phyloP scores from a whole-genome alignment of 2,797 vertebrate species.

The Pangasius djambal region DNA sequence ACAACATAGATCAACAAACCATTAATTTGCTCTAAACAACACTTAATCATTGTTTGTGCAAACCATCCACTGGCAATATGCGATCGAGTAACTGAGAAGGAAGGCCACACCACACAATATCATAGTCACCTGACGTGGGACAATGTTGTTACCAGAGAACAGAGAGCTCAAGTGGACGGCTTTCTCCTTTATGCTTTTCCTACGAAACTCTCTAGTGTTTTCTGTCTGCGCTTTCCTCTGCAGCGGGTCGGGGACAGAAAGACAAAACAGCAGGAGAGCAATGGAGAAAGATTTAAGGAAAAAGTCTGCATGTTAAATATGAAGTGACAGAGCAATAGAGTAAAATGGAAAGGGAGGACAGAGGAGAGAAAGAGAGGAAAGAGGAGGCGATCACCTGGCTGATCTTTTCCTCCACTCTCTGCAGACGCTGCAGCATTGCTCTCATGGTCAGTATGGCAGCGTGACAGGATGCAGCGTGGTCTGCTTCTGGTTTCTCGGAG shows the following conservation, averaged over 20 bases:
- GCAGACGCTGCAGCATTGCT: constrained; percentile 91
- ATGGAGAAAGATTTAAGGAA: background rate
- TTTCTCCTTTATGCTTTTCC: constrained; percentile 97
- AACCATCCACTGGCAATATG: constrained; percentile 6
- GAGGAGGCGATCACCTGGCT: constrained; percentile 85
- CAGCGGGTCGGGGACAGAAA: constrained; percentile 58
- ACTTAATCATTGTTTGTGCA: background rate
- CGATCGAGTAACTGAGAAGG: constrained; percentile 36
- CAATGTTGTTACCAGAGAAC: constrained; percentile 79
- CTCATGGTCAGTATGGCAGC: constrained; percentile 84
- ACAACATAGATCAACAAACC: background rate
- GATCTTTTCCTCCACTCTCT: constrained; percentile 90
- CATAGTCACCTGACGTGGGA: constrained; percentile 83
- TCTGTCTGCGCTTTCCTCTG: constrained; percentile 92
- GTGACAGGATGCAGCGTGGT: constrained; percentile 73
- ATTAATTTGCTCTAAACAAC: background rate
- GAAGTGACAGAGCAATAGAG: background rate
- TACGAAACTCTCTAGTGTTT: constrained; percentile 93
- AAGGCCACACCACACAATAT: constrained; percentile 47
- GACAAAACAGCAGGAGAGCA: background rate
- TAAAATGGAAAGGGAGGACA: background rate
- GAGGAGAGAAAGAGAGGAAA: background rate
- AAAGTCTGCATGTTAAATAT: constrained; percentile 31
- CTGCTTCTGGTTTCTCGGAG: constrained; percentile 70
- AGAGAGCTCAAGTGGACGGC: constrained; percentile 88